Evolutionary conservation across 2,797 vertebrate species (phyloP), one percentile per base, ranked within the genome.

Genomic region (Euthynnus affinis): DNA sequence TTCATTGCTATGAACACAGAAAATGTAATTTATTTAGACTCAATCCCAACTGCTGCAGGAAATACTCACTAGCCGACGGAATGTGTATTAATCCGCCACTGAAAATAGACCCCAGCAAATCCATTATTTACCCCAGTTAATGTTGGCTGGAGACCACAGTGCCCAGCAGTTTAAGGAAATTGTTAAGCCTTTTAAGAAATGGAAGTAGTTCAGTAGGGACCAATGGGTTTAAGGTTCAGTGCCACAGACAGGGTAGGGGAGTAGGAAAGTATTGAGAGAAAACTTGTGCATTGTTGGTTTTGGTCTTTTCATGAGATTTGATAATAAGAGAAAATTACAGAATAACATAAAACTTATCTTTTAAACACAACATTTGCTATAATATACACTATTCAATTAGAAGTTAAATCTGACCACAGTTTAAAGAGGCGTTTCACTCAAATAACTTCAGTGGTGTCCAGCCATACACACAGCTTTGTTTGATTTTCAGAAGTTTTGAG

Each of bases 401-500:
- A 58, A 27, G 23, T 53, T 40, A 4, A 32, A 48, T 40, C 22
- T 51, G 13, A 64, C 46, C 46, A 65, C 46, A 25, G 8, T 18
- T 60, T 29, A 65, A 57, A 58, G 69, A 49, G 44, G 48, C 51
- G 6, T 18, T 52, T 68, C 29, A 49, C 12, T 53, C 22, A 63
- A 62, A 62, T n/a, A n/a, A 48, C 5, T 5, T 29, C 32, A 52
- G 13, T 23, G 13, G 17, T 23, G 9, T 66, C 5, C 1, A 5
- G 12, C 55, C 52, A 62, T 20, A 12, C 18, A 55, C 52, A 37
- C 20, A 51, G 37, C 9, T 64, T 27, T 29, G 18, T 22, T 32
- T 55, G 17, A 63, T 64, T 64, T 66, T 37, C 9, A 61, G 18
- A 53, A 10, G 29, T 53, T 71, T 51, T 55, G 20, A 66, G 34